Evolutionary conservation across 2,888 invertebrate species (phyloP).

Genomic region (Cacoxenus indagator): DNA sequence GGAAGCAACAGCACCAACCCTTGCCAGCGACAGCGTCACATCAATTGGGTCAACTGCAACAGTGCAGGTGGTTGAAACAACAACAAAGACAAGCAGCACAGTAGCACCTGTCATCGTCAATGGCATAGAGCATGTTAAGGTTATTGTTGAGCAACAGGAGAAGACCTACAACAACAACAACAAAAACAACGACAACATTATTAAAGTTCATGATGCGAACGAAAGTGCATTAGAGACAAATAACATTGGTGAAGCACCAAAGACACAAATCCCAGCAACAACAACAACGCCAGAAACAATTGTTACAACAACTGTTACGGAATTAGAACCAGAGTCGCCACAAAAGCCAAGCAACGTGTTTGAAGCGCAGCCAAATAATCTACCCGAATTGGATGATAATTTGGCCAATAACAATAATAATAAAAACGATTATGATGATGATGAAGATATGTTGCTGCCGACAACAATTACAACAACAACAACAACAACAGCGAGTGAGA

Average conservation of each 20-base stretch:
- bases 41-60: slow-evolving; percentile 22
- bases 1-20: slow-evolving; percentile 36
- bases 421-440: slow-evolving; percentile 24
- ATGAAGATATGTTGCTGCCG: slow-evolving; percentile 35
- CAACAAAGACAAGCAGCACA: slow-evolving; percentile 24
- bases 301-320: slow-evolving; percentile 24
- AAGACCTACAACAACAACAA: slow-evolving; percentile 27
- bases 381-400: slow-evolving; percentile 32
- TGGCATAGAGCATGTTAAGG: not conserved
- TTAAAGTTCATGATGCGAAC: slow-evolving; percentile 44
- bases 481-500: slow-evolving; percentile 36
- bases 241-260: slow-evolving; percentile 55
- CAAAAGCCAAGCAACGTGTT: slow-evolving; percentile 3
- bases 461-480: slow-evolving; percentile 39
- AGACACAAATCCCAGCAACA: slow-evolving; percentile 27
- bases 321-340: slow-evolving; percentile 16
- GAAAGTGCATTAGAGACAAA: slow-evolving; percentile 62
- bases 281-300: slow-evolving; percentile 24
- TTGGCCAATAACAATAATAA: not conserved
- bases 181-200: slow-evolving; percentile 31
- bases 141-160: slow-evolving; percentile 27
- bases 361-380: slow-evolving; percentile 22
- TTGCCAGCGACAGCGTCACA: slow-evolving; percentile 22
- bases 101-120: slow-evolving; percentile 28
- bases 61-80: slow-evolving; percentile 21